phyloP scores from a whole-genome alignment of 2,113 vertebrate genomes.

The Microcebus tavaratra region DNA sequence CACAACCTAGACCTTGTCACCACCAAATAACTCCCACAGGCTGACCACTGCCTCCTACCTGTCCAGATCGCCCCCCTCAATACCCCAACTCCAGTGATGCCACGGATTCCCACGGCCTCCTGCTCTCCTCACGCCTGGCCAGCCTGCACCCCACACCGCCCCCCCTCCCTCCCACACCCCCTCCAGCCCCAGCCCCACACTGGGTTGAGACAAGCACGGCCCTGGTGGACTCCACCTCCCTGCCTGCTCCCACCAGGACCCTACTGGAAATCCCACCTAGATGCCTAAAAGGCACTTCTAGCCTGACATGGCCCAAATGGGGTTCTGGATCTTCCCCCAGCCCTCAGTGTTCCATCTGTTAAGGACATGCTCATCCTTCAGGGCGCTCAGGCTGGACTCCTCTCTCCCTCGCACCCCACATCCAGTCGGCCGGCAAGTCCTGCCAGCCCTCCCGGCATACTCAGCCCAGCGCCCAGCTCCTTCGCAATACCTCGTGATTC shows the following conservation, averaged over 20 bases:
- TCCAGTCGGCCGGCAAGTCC: background rate
- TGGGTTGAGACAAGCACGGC: background rate
- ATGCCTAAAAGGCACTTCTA: background rate
- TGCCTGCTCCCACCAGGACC: background rate
- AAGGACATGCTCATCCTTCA: background rate
- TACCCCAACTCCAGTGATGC: background rate
- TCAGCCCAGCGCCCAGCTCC: background rate
- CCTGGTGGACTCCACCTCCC: background rate
- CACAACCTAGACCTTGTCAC: background rate
- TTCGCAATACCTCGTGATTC: background rate
- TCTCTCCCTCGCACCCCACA: background rate
- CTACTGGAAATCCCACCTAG: background rate
- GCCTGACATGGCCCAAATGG: background rate
- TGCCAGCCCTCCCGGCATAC: background rate
- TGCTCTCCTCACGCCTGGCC: no score
- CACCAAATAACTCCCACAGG: background rate
- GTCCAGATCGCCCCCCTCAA: background rate
- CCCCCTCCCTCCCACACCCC: background rate
- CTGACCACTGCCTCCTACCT: background rate
- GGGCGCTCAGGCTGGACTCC: background rate
- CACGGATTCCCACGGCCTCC: no score
- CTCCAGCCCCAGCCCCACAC: background rate
- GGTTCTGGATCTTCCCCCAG: background rate
- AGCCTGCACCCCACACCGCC: background rate
- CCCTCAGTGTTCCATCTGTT: background rate